phyloP scores from a whole-genome alignment of 64 coral and sea anemone genomes.

The Montipora capricornis region DNA sequence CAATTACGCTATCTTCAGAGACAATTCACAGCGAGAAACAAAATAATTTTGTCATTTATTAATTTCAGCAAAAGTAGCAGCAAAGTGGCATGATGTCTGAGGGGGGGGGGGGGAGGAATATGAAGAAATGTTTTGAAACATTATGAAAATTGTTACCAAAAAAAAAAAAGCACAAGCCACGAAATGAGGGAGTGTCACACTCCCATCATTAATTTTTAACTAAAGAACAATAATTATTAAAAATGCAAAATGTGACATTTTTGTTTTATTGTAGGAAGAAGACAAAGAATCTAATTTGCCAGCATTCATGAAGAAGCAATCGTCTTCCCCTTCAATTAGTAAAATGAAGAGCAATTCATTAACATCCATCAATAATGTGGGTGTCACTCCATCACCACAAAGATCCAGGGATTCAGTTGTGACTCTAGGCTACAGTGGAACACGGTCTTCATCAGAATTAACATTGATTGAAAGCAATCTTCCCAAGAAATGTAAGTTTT shows the following conservation, averaged over 20 bases:
- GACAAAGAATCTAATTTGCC: slow-evolving; percentile 43
- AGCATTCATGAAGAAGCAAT: slow-evolving; percentile 48
- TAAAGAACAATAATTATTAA: no score
- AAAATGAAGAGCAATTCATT: slow-evolving; percentile 46
- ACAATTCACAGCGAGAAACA: no score
- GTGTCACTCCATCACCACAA: slow-evolving; percentile 10
- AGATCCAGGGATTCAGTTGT: slow-evolving; percentile 71
- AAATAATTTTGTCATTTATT: no score
- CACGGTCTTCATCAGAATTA: slow-evolving; percentile 75
- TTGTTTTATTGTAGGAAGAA: slow-evolving; percentile 37
- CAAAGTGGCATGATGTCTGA: no score
- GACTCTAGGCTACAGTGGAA: slow-evolving; percentile 71
- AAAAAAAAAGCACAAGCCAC: no score
- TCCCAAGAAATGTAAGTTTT: slow-evolving; percentile 79
- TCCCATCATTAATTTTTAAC: no score
- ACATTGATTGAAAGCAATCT: slow-evolving; percentile 77
- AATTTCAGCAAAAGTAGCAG: no score
- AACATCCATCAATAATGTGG: slow-evolving; percentile 47
- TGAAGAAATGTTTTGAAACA: no score
- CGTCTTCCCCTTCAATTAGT: slow-evolving; percentile 20
- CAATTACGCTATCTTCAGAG: no score
- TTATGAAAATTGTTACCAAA: no score
- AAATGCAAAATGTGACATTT: background rate
- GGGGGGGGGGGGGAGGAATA: no score
- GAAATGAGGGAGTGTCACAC: no score